A percentile compares a stretch with the other conserved stretches of the same genome.
These are phyloP conservation scores for Caenorhabditis sp. DNA, from an alignment of 2,888 invertebrate genomes.

Conservation along the genomic window DNA sequence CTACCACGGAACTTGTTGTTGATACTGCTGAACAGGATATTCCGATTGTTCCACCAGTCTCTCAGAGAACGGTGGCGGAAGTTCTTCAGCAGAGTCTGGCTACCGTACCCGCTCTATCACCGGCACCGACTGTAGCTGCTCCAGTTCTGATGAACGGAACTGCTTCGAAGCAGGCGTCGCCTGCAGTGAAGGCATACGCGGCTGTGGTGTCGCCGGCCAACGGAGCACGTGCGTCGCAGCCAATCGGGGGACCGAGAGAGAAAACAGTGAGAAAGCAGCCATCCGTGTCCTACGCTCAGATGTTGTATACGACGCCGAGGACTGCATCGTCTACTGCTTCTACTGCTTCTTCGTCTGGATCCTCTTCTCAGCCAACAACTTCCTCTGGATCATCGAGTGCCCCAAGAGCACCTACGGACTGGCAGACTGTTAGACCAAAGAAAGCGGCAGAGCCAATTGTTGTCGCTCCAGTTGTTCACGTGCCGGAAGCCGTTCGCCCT, in stretches of 20 bases:
- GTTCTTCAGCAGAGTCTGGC: slow-evolving; percentile 4
- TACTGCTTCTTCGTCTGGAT: background rate
- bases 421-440: slow-evolving; percentile 34
- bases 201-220: background rate
- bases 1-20: slow-evolving; percentile 7
- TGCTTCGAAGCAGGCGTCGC: background rate
- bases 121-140: background rate
- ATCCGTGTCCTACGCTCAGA: slow-evolving; percentile 34
- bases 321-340: background rate
- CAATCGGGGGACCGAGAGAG: too few relatives aligned
- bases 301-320: slow-evolving; percentile 12
- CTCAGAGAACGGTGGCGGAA: slow-evolving; percentile 13
- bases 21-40: slow-evolving; percentile 8
- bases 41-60: background rate
- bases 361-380: background rate
- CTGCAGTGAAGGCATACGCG: background rate
- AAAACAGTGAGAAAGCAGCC: slow-evolving; percentile 6
- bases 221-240: background rate
- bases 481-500: background rate
- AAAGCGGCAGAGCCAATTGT: slow-evolving; percentile 16
- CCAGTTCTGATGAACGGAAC: background rate
- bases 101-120: background rate
- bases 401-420: slow-evolving; percentile 6
- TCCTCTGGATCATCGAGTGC: too few relatives aligned
- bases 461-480: background rate